These are phyloP conservation scores for Rhyacophila brunnea DNA, from an alignment of 1,140 invertebrate species.

Conservation along the genomic window DNA sequence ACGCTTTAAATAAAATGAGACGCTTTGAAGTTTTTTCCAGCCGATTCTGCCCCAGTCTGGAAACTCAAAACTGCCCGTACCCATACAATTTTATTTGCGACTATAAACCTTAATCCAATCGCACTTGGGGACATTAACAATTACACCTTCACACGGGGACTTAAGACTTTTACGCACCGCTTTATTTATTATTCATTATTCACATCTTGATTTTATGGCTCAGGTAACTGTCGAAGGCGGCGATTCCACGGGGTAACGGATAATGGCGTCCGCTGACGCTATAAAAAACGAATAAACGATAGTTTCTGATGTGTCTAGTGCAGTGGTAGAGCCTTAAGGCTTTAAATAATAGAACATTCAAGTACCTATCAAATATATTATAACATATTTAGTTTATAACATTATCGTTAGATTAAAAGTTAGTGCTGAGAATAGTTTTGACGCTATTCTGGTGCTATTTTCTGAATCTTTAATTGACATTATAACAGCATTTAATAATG, in stretches of 20 bases:
- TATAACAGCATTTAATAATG: too few relatives aligned
- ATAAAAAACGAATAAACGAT: conserved; percentile 1
- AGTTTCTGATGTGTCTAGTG: not conserved
- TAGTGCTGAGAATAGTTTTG: too few relatives aligned
- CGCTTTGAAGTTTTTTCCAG: too few relatives aligned
- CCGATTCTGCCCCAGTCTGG: not conserved
- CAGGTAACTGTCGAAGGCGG: conserved; percentile 5
- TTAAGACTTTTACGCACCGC: not conserved
- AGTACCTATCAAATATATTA: too few relatives aligned
- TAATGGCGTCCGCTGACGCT: not conserved
- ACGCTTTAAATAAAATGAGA: too few relatives aligned
- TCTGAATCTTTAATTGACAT: too few relatives aligned
- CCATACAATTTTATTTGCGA: conserved; percentile 6
- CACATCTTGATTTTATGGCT: conserved; percentile 10
- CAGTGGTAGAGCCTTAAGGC: too few relatives aligned
- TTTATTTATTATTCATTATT: conserved; percentile 23
- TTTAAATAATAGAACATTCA: too few relatives aligned
- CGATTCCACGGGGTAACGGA: not conserved
- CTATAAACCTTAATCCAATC: conserved; percentile 14
- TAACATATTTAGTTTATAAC: too few relatives aligned
- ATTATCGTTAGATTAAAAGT: too few relatives aligned
- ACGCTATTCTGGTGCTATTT: too few relatives aligned
- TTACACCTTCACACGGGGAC: conserved; percentile 2
- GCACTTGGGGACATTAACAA: conserved; percentile 14
- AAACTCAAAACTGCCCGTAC: not conserved